Percentiles rank a stretch among this genome's conserved stretches.
Conservation (phyloP, 1,140 invertebrate species). For the Caenorhabditis latens region DNA sequence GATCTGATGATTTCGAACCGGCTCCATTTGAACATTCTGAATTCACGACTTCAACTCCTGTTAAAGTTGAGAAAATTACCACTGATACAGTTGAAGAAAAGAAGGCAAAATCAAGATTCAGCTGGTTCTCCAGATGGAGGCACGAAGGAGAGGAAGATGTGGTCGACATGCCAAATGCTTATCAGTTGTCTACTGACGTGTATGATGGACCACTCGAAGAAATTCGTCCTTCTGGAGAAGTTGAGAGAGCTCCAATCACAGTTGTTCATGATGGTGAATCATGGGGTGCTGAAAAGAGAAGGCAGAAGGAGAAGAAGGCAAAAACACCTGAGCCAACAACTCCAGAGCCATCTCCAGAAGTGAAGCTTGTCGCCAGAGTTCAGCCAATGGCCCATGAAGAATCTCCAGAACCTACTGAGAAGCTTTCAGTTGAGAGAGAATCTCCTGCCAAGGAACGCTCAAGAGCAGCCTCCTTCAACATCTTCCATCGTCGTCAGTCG, state of each 20-base stretch:
- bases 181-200: conserved; percentile 31
- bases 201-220: conserved; percentile 65
- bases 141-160: conserved; percentile 71
- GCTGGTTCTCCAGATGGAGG: conserved; percentile 58
- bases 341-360: conserved; percentile 41
- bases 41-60: not conserved
- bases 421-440: not conserved
- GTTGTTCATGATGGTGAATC: conserved; percentile 58
- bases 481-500: conserved; percentile 39
- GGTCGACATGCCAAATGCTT: conserved; percentile 64
- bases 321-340: not conserved
- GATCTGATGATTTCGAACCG: conserved; percentile 36
- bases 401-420: not conserved
- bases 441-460: conserved; percentile 10
- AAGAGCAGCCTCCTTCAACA: not conserved
- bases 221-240: conserved; percentile 41
- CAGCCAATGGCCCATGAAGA: not conserved
- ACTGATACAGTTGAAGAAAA: not conserved
- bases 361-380: conserved; percentile 30
- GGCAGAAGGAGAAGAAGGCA: conserved; percentile 6
- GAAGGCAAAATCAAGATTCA: not conserved
- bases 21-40: conserved; percentile 17
- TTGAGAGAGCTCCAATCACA: conserved; percentile 17
- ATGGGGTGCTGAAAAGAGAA: conserved; percentile 2
- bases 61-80: not conserved